Base-by-base conservation (phyloP, 1,140 invertebrate genomes). In the Rhyacophila brunnea region DNA sequence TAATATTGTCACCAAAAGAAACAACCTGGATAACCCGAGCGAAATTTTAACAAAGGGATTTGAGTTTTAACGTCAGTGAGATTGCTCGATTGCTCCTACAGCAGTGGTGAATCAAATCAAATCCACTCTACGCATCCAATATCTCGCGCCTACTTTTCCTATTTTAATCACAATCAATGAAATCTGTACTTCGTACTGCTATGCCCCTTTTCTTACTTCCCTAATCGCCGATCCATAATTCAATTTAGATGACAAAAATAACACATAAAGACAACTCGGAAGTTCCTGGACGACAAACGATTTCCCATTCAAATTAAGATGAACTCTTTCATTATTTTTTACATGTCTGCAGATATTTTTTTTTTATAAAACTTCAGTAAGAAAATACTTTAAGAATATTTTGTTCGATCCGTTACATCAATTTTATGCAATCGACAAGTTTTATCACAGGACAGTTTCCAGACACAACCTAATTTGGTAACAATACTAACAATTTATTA, bases 371-470 rank as follows among this genome's bases (percentile, higher is more conserved):
- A 28, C 3, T 28, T 28, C 9, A 28, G 23, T 28, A 28, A 5
- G 23, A 28, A 28, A 28, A 28, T 28, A 28, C 23, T 5, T 3
- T 9, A 9, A 9, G 23, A 9, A 28, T 5, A 28, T 5, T 5
- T 28, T 28, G 3, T 9, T 9, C 23, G 9, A 28, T 28, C 23
- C 9, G 9, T 28, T 28, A 9, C 23, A 28, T 28, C 9, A 9
- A 28, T 28, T 28, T n/a, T n/a, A n/a, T 6, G n/a, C 38, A n/a
- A 11, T 45, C 18, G 6, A 45, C 43, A 45, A 17, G 15, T 49
- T 53, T 58, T 64, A 64, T 64, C 62, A 64, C 62, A 64, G 57
- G 51, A 58, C 48, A 58, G 40, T 64, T 59, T 13, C 44, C 55
- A 38, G 52, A 52, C 57, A 59, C 46, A 64, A 59, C 62, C 62